Percentiles rank a stretch among this genome's conserved stretches.
Conservation (phyloP, 2,797 vertebrate species). For the Arnoldichthys spilopterus region DNA sequence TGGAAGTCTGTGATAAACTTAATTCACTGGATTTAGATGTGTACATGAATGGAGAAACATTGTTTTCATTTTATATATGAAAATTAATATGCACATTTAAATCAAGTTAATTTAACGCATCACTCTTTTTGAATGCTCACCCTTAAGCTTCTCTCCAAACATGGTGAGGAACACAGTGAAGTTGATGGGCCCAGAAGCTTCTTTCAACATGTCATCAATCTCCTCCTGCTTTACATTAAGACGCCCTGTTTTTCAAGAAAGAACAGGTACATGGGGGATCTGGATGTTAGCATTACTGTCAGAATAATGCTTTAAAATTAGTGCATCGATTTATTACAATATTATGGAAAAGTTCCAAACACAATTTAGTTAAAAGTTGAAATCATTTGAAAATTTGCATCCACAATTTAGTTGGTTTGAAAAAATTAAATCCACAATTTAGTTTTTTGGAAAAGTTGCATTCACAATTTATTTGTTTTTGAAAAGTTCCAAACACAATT, state of each 20-base stretch:
- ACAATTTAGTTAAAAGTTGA: too few species aligned
- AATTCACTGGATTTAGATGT: neutral
- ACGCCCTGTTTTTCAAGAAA: constrained; percentile 78
- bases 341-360: neutral
- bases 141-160: constrained; percentile 98
- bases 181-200: constrained; percentile 92
- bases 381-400: too few species aligned
- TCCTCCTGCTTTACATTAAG: constrained; percentile 97
- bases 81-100: too few species aligned
- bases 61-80: too few species aligned
- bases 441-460: too few species aligned
- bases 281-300: neutral
- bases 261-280: neutral
- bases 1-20: neutral
- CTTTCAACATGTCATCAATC: constrained; percentile 96
- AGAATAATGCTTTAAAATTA: neutral
- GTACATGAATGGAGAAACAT: too few species aligned
- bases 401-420: too few species aligned
- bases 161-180: constrained; percentile 97
- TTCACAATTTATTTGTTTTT: too few species aligned
- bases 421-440: too few species aligned
- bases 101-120: too few species aligned
- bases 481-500: too few species aligned
- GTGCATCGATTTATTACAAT: too few species aligned
- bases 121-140: constrained; percentile 66